Conservation (phyloP, 2,888 invertebrate species). For the Limenitis camilla region DNA sequence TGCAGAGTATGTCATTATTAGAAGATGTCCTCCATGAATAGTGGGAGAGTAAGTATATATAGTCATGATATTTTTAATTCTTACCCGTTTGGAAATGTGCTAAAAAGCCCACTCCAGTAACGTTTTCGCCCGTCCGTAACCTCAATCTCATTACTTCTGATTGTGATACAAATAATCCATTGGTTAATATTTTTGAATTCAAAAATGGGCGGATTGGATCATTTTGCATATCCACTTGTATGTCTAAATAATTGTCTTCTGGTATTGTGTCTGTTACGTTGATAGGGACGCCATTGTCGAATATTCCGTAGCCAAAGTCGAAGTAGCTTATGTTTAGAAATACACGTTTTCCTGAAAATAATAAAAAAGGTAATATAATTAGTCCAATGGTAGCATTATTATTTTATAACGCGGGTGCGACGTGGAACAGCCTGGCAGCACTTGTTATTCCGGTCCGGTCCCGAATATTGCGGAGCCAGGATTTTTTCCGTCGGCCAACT, state of each 20-base stretch:
- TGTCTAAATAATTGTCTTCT: conserved; percentile 64
- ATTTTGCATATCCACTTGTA: conserved; percentile 74
- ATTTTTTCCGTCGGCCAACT: too few species aligned
- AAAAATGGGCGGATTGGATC: conserved; percentile 75
- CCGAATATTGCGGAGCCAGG: too few species aligned
- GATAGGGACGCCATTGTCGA: conserved; percentile 52
- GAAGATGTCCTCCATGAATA: too few species aligned
- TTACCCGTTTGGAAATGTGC: conserved; percentile 79
- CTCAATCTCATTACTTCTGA: conserved; percentile 77
- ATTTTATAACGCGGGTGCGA: background rate
- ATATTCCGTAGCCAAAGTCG: conserved; percentile 68
- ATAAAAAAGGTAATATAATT: background rate
- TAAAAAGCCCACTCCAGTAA: conserved; percentile 79
- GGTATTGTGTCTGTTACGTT: conserved; percentile 44
- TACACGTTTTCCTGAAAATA: conserved; percentile 73
- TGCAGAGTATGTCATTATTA: too few species aligned
- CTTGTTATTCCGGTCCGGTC: too few species aligned
- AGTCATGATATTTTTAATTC: conserved; percentile 15
- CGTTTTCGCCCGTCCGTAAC: conserved; percentile 77
- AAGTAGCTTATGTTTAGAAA: conserved; percentile 81
- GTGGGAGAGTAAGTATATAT: background rate
- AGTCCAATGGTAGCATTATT: background rate
- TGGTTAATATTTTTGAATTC: conserved; percentile 72
- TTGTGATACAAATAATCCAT: conserved; percentile 79
- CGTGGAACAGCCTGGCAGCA: too few species aligned